Conservation (phyloP, 2,888 invertebrate species). For the Meliscaeva auricollis region DNA sequence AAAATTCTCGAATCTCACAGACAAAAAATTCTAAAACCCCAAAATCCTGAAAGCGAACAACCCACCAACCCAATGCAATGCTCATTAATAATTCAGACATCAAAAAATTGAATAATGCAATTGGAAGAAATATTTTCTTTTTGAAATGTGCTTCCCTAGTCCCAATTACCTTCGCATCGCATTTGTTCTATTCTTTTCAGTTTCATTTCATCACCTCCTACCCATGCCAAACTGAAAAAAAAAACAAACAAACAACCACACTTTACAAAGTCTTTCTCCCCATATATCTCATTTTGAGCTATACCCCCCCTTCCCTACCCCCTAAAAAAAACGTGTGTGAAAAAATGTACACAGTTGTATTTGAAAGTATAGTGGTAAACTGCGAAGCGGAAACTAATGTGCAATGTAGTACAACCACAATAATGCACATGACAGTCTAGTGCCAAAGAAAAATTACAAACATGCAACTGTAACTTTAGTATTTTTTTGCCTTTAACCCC, state of each 20-base stretch:
- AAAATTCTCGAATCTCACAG: no score
- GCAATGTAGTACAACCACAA: constrained; percentile 73
- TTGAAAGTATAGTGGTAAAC: constrained; percentile 21
- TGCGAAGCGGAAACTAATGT: constrained; percentile 61
- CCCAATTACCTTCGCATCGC: background rate
- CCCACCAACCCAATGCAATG: no score
- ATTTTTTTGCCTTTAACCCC: constrained; percentile 25
- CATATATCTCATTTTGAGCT: background rate
- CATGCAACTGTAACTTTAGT: constrained; percentile 73
- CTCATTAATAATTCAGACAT: no score
- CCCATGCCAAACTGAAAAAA: no score
- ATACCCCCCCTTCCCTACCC: background rate
- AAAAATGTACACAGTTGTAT: constrained; percentile 40
- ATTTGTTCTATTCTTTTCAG: background rate
- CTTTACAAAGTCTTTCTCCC: no score
- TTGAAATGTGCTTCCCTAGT: constrained; percentile 14
- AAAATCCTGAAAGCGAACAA: no score
- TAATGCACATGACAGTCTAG: constrained; percentile 70
- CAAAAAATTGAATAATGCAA: no score
- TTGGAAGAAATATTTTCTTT: no score
- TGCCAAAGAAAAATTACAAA: constrained; percentile 73
- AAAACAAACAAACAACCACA: background rate
- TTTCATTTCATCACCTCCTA: background rate
- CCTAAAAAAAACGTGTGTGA: constrained; percentile 6
- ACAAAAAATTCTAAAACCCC: no score